phyloP scores from a whole-genome alignment of 2,888 invertebrate genomes.

The Carcina quercana region DNA sequence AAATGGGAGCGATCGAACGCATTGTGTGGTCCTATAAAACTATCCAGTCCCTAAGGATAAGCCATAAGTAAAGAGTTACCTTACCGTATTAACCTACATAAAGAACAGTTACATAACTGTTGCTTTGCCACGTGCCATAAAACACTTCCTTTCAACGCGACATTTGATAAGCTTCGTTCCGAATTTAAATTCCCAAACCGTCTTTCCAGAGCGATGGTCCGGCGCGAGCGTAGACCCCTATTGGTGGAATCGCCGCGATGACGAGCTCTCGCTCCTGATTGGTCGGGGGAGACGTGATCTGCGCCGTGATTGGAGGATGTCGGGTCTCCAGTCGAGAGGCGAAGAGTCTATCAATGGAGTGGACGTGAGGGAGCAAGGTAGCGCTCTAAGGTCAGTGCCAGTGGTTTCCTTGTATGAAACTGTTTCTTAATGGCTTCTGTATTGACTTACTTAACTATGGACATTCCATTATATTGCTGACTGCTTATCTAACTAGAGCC shows the following conservation, averaged over 20 bases:
- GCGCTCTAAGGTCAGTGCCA: slow-evolving; percentile 55
- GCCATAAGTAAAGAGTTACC: no score
- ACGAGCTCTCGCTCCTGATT: slow-evolving; percentile 37
- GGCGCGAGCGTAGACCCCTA: slow-evolving; percentile 13
- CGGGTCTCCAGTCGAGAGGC: slow-evolving; percentile 56
- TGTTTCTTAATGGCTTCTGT: background rate
- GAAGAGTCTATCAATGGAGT: slow-evolving; percentile 64
- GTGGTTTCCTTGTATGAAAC: background rate
- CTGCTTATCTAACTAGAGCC: no score
- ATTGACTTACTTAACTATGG: no score
- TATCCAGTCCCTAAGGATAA: no score
- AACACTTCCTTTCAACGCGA: slow-evolving; percentile 29
- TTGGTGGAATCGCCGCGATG: slow-evolving; percentile 36
- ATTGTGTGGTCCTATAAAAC: no score
- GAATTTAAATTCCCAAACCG: slow-evolving; percentile 30
- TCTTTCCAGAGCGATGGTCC: slow-evolving; percentile 19
- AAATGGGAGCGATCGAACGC: no score
- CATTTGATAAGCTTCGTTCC: slow-evolving; percentile 27
- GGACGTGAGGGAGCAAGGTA: slow-evolving; percentile 65
- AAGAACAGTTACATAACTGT: slow-evolving; percentile 39
- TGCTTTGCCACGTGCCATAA: slow-evolving; percentile 15
- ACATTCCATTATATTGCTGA: no score
- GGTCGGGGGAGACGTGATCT: slow-evolving; percentile 31
- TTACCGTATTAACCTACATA: slow-evolving; percentile 4
- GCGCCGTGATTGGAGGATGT: slow-evolving; percentile 55